Evolutionary conservation across 2,797 vertebrate genomes (phyloP).

Genomic region (Anomalospiza imberbis): DNA sequence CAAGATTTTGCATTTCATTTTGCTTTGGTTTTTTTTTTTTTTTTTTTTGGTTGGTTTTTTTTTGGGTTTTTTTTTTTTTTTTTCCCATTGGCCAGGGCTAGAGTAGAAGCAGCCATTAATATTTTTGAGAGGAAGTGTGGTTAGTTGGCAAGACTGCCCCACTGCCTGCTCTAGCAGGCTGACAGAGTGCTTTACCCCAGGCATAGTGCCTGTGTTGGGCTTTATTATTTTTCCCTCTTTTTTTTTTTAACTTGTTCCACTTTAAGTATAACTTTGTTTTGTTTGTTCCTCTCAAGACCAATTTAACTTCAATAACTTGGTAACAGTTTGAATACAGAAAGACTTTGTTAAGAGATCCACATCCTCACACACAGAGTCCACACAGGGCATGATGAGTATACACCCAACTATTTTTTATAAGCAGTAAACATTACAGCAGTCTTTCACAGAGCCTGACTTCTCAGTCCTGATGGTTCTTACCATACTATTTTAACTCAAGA

Average conservation of each 20-base stretch:
- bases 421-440: conserved; percentile 16
- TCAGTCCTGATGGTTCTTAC: neutral
- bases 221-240: neutral
- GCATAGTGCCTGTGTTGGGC: neutral
- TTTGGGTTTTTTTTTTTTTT: neutral
- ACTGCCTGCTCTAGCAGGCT: neutral
- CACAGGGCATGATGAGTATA: neutral
- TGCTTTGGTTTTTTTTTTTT: too few species aligned
- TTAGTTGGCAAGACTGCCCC: neutral
- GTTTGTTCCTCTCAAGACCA: conserved; percentile 17
- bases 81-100: neutral
- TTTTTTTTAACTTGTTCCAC: neutral
- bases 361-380: neutral
- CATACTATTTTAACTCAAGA: conserved; percentile 17
- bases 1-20: neutral
- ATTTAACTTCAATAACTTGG: conserved; percentile 43
- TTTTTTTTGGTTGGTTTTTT: neutral
- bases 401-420: neutral
- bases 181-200: neutral
- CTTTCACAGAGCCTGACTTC: neutral
- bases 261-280: conserved; percentile 39
- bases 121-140: neutral
- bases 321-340: conserved; percentile 37
- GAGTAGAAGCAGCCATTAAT: neutral
- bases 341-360: conserved; percentile 32